These are phyloP conservation scores for Lycia hirtaria DNA, from an alignment of 2,888 invertebrate genomes.

Conservation along the genomic window DNA sequence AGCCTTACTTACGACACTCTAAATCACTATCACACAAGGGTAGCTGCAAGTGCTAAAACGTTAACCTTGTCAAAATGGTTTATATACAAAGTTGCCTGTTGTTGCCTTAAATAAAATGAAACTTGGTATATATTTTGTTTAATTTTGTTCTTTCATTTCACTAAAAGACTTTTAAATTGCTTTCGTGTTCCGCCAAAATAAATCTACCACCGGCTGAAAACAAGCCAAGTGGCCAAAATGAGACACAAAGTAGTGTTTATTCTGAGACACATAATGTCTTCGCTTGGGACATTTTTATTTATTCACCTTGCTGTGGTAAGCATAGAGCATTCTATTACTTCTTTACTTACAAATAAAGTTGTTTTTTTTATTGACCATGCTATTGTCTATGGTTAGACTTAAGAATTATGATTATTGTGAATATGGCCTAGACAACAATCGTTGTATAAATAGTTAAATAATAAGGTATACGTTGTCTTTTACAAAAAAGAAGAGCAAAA, in stretches of 20 bases:
- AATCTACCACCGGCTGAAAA: slow-evolving; percentile 14
- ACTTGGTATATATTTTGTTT: neutral
- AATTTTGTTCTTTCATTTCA: slow-evolving; percentile 4
- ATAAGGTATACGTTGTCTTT: no score
- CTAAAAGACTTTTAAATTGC: slow-evolving; percentile 15
- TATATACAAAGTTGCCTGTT: neutral
- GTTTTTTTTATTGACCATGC: no score
- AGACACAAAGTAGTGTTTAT: neutral
- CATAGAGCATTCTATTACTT: neutral
- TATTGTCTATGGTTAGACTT: no score
- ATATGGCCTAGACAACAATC: no score
- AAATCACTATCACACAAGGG: no score
- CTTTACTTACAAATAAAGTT: no score
- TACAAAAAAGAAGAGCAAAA: no score
- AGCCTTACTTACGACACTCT: no score
- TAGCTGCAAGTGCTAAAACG: no score
- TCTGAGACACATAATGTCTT: slow-evolving; percentile 18
- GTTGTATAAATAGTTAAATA: no score
- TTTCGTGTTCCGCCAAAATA: slow-evolving; percentile 17
- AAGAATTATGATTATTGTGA: no score
- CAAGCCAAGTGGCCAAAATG: slow-evolving; percentile 17
- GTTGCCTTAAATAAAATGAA: neutral
- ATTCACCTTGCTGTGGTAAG: slow-evolving; percentile 18
- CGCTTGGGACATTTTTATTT: slow-evolving; percentile 30
- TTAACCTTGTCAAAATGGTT: neutral